phyloP scores from a whole-genome alignment of 2,888 invertebrate genomes.

The Onchidella celtica region DNA sequence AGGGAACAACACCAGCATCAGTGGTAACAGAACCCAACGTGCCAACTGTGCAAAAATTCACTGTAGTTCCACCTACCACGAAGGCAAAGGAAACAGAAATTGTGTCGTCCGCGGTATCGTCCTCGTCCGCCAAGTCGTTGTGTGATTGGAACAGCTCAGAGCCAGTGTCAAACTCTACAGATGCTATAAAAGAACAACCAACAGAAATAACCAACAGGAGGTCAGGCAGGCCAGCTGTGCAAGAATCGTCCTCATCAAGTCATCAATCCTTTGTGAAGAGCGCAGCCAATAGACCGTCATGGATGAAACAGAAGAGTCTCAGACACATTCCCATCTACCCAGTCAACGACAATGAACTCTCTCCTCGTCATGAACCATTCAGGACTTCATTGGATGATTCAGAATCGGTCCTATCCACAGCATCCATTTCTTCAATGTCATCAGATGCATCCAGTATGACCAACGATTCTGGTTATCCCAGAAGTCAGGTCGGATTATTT shows the following conservation, averaged over 20 bases:
- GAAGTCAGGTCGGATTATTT: not conserved
- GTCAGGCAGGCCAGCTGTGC: not conserved
- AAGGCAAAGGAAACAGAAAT: not conserved
- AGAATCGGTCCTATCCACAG: constrained; percentile 31
- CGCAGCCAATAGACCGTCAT: not conserved
- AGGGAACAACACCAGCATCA: not conserved
- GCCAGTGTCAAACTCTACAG: too few relatives aligned
- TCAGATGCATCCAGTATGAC: constrained; percentile 44
- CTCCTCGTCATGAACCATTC: not conserved
- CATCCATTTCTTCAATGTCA: constrained; percentile 18
- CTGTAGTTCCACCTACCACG: not conserved
- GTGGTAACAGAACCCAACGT: not conserved
- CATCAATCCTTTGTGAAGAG: not conserved
- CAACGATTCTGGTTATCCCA: constrained; percentile 34
- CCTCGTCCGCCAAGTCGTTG: too few relatives aligned
- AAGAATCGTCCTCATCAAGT: not conserved
- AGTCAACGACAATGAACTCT: constrained; percentile 24
- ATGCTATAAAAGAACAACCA: too few relatives aligned
- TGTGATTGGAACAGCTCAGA: too few relatives aligned
- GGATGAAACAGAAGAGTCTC: constrained; percentile 11
- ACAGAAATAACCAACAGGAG: too few relatives aligned
- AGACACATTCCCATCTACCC: constrained; percentile 30
- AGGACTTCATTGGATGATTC: constrained; percentile 31
- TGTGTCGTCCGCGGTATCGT: not conserved
- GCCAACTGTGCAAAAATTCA: not conserved